Evolutionary conservation across 2,113 vertebrate species (phyloP).

Genomic region (Natator depressus): DNA sequence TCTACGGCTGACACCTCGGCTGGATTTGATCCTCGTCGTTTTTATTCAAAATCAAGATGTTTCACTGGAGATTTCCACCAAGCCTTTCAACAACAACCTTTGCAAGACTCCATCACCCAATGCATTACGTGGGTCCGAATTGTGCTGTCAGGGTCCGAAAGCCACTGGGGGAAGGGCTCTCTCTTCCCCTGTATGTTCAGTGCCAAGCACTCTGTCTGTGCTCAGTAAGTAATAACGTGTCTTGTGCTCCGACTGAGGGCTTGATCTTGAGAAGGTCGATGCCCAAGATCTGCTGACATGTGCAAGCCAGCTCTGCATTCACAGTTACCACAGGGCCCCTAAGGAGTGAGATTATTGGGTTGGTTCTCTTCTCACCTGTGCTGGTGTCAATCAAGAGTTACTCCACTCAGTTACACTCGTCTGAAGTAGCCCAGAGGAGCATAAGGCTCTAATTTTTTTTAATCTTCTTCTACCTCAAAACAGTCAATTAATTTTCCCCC

Average conservation of each 20-base stretch:
- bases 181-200: not conserved
- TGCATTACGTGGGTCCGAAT: not conserved
- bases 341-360: not conserved
- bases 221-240: not conserved
- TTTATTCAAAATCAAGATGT: not conserved
- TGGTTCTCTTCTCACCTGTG: not conserved
- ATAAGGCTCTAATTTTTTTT: too few relatives aligned
- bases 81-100: not conserved
- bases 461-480: not conserved
- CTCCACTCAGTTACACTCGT: not conserved
- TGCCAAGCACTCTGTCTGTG: not conserved
- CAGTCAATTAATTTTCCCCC: not conserved
- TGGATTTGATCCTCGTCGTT: not conserved
- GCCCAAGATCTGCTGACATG: not conserved
- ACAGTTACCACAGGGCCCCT: not conserved
- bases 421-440: too few relatives aligned
- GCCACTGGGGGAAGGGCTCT: not conserved
- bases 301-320: not conserved
- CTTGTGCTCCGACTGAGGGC: not conserved
- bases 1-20: not conserved
- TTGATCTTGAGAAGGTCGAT: not conserved
- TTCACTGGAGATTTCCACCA: not conserved
- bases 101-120: not conserved
- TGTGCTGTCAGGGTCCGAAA: not conserved
- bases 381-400: not conserved